Conservation (phyloP, 2,797 vertebrate species). For the Acanthurus tractus region DNA sequence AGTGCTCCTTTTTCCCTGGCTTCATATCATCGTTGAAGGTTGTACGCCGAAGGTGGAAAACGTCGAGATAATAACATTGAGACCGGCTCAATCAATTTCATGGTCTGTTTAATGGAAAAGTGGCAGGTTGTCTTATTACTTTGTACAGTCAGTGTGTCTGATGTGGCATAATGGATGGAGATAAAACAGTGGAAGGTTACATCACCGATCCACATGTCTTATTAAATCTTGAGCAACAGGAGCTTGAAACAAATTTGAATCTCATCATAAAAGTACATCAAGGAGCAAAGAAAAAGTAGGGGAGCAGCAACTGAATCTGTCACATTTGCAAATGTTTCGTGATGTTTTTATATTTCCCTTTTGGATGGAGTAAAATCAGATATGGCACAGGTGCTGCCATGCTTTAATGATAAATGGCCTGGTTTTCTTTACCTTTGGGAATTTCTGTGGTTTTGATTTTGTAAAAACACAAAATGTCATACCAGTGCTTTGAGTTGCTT, state of each 20-base stretch:
- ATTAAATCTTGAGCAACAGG: conserved; percentile 40
- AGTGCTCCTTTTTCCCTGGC: conserved; percentile 19
- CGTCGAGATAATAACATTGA: conserved; percentile 50
- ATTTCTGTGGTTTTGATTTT: not conserved
- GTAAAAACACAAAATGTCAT: not conserved
- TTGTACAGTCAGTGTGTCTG: conserved; percentile 54
- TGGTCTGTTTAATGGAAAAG: conserved; percentile 64
- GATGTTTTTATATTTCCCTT: not conserved
- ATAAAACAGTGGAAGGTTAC: conserved; percentile 48
- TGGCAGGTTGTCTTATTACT: conserved; percentile 59
- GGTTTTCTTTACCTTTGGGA: not conserved
- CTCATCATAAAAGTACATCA: conserved; percentile 13
- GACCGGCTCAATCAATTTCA: conserved; percentile 61
- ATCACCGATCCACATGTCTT: conserved; percentile 26
- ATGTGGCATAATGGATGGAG: conserved; percentile 52
- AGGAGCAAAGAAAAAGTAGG: not conserved
- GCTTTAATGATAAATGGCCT: not conserved
- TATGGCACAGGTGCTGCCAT: not conserved
- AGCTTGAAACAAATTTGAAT: conserved; percentile 27
- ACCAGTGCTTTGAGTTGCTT: not conserved
- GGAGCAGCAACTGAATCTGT: not conserved
- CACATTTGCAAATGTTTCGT: not conserved
- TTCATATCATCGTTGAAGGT: conserved; percentile 41
- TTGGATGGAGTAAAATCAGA: not conserved
- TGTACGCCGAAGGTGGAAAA: conserved; percentile 46